Base-by-base conservation (phyloP, 2,113 vertebrate genomes). In the Osmerus eperlanus region DNA sequence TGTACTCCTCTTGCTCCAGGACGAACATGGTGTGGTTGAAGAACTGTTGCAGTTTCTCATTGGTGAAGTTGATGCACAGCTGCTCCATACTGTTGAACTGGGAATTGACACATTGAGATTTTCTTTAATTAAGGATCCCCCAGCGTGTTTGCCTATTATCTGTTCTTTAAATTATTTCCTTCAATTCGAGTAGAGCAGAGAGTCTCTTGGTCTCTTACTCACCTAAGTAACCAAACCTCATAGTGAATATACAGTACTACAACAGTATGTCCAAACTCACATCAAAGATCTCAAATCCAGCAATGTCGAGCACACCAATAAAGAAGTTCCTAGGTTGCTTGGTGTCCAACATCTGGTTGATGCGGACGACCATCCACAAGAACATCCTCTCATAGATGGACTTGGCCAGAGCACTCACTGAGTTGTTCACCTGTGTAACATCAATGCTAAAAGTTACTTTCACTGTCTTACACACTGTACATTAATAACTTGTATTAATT, bases 1-100 rank as follows among this genome's bases (percentile, higher is more conserved):
- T 21, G 21, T 96, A 95, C n/a, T 93, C 92, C 14, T 93, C 93
- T 80, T 94, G 92, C 67, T 96, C 93, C 25, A 95, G 91, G 84
- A 96, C 91, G 0, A 93, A 94, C 94, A 94, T 94, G 90, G 94
- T 92, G 76, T 95, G 95, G 80, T 96, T 96, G 91, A 96, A 93
- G 59, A 95, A 95, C 89, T 96, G 94, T 69, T 96, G 95, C 88
- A 96, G 89, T 75, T 96, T 96, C 88, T 94, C 93, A 0, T 93
- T 94, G 67, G 92, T 93, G 77, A 92, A 93, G 78, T 94, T 93
- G 81, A 93, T 95, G 63, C 94, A 95, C 25, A 95, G 87, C 83
- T 95, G 94, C 77, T 96, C 94, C 90, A 95, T 85, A 83, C 91
- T 76, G 83, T 91, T 93, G 68, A 51, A 94, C 93, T 96, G 41